A percentile compares a stretch with the other conserved stretches of the same genome.
These are phyloP conservation scores for Diprion similis DNA, from an alignment of 1,140 invertebrate species.

Conservation along the genomic window DNA sequence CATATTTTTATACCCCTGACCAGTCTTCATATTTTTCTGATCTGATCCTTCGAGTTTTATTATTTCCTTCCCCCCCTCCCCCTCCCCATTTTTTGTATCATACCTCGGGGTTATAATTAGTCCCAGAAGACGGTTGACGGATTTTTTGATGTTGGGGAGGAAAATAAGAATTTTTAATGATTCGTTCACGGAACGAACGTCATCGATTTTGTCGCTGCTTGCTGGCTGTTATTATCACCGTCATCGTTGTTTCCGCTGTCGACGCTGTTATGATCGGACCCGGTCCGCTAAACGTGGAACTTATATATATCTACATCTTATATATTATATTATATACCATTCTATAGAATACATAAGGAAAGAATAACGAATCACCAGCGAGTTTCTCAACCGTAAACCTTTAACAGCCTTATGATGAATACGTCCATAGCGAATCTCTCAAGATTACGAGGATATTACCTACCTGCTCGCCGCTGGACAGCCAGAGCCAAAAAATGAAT, in stretches of 20 bases:
- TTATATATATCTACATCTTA: neutral
- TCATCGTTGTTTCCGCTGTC: neutral
- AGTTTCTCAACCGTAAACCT: slow-evolving; percentile 21
- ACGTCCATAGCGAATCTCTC: slow-evolving; percentile 30
- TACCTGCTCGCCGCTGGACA: slow-evolving; percentile 9
- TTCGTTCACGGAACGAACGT: too few species aligned
- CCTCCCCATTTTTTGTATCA: too few species aligned
- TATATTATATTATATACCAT: slow-evolving; percentile 11
- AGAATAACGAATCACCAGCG: slow-evolving; percentile 28
- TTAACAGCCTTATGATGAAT: slow-evolving; percentile 28
- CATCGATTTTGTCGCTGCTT: too few species aligned
- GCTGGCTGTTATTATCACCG: too few species aligned
- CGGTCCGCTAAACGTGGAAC: neutral
- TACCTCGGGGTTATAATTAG: too few species aligned
- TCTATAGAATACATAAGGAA: slow-evolving; percentile 27
- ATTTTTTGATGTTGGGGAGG: too few species aligned
- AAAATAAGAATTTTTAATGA: too few species aligned
- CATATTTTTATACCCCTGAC: too few species aligned
- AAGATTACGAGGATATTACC: slow-evolving; percentile 28
- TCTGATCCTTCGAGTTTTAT: too few species aligned
- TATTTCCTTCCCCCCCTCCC: too few species aligned
- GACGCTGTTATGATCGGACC: neutral
- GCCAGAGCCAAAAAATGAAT: neutral
- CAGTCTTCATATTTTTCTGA: too few species aligned
- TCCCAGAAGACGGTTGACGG: too few species aligned